Base-by-base conservation (phyloP, 2,888 invertebrate species). In the Tenthredo mesomela region DNA sequence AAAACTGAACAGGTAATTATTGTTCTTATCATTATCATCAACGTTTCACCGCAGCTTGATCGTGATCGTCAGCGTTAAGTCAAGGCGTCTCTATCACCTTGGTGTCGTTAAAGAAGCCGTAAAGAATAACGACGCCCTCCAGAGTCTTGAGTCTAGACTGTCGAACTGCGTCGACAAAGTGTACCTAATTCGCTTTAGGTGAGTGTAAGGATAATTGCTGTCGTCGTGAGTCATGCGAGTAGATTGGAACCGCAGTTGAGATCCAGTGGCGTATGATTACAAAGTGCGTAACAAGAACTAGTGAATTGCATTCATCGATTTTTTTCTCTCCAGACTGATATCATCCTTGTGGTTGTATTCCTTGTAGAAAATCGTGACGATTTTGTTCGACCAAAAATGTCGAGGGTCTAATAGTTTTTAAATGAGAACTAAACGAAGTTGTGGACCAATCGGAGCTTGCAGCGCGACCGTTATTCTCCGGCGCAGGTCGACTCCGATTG, bases 81-180 rank as follows among this genome's bases (percentile, higher is more conserved):
- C 18, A 18, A 73, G 21, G 33, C 33, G 29, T 77, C 50, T 40
- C 40, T 73, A 73, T 73, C 71, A 43, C 71, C 71, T 40, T n/a
- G 54, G n/a, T 29, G 77, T 77, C 77, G 50, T 77, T 77, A 77
- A 77, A 54, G 15, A 77, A 50, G 29, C 77, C 50, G 29, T 50
- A 33, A 77, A 54, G 50, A 77, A 77, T 77, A 77, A 77, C 77
- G 77, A 77, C 77, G 50, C 77, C 50, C 29, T 77, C 54, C 54
- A 77, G n/a, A 54, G 33, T 54, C 77, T 33, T 9, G 77, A 50
- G 50, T 77, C 50, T 77, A 54, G 54, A 54, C 71, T 43, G 50
- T 77, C 75, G n/a, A 77, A 77, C 75, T 54, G 25, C 75, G 50
- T 37, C 21, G 25, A 50, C 75, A 77, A 77, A 50, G 29, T 77